Base-by-base conservation (phyloP, 2,888 invertebrate species). In the Ephialtes manifestator region DNA sequence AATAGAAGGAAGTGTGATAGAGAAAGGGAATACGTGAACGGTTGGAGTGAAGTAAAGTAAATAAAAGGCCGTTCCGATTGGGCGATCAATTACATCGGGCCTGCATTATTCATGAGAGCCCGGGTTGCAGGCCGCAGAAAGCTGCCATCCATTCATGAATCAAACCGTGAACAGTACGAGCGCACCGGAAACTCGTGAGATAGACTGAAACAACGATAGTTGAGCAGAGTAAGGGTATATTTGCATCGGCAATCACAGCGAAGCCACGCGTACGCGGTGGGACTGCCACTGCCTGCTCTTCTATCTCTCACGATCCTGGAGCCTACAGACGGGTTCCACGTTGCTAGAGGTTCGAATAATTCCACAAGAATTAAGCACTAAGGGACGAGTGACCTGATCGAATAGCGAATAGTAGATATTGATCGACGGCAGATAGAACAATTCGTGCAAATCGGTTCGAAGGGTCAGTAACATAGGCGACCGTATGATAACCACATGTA, bases 21-120 rank as follows among this genome's bases (percentile, higher is more conserved):
- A 43, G 65, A 65, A 11, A 18, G 85, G 88, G 89, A 89, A 90
- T 90, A 89, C 90, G 89, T 89, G 90, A 89, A 89, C 91, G 89
- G 88, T 88, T 90, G 88, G 89, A 93, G 91, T 88, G 92, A 91
- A 92, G 92, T 91, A 93, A 93, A 93, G 93, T 93, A 93, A 93
- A 93, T 93, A 93, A 93, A 93, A 93, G 93, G 93, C 93, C 92
- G 93, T 93, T 93, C 93, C 93, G 92, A 93, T 93, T 93, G 93
- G 93, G 91, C 92, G 93, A 93, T 93, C 93, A 93, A 93, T 93
- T 93, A 93, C 93, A 93, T 93, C 89, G 90, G 89, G 92, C 89
- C 90, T 93, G 93, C 93, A 93, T 93, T 93, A 93, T 93, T 93
- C 93, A 93, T 93, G 90, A 92, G 91, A 90, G 89, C 89, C 85